Percentiles rank a stretch among this genome's conserved stretches.
phyloP scores from a whole-genome alignment of 2,888 invertebrate species.

The Ametastegia equiseti region DNA sequence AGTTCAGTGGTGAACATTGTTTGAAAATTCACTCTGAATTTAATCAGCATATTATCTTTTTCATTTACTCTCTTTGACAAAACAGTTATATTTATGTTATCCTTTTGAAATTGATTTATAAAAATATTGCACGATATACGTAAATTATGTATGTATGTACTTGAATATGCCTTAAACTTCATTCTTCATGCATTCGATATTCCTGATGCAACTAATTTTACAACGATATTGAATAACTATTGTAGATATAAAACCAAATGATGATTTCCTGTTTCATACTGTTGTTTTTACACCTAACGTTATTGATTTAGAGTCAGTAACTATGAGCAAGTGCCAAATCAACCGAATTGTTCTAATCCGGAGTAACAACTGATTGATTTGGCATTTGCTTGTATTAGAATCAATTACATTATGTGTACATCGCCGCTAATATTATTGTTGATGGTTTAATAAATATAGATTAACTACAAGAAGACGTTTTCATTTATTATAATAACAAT shows the following conservation, averaged over 20 bases:
- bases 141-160: neutral
- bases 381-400: too few species aligned
- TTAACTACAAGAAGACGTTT: conserved; percentile 24
- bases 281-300: neutral
- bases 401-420: conserved; percentile 12
- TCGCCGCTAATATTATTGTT: neutral
- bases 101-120: neutral
- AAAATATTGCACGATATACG: neutral
- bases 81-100: neutral
- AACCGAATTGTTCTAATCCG: too few species aligned
- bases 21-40: neutral
- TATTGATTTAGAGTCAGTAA: too few species aligned
- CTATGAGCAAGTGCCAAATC: too few species aligned
- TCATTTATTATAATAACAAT: conserved; percentile 32
- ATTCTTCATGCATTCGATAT: neutral
- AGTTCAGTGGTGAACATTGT: too few species aligned
- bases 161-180: neutral
- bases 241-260: neutral
- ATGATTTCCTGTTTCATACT: too few species aligned
- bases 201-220: neutral
- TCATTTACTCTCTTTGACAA: neutral
- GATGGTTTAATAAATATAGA: neutral
- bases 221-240: neutral
- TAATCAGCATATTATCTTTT: neutral
- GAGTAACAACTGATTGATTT: too few species aligned